phyloP scores from a whole-genome alignment of 2,888 invertebrate species.

The Drosophila histrio region DNA sequence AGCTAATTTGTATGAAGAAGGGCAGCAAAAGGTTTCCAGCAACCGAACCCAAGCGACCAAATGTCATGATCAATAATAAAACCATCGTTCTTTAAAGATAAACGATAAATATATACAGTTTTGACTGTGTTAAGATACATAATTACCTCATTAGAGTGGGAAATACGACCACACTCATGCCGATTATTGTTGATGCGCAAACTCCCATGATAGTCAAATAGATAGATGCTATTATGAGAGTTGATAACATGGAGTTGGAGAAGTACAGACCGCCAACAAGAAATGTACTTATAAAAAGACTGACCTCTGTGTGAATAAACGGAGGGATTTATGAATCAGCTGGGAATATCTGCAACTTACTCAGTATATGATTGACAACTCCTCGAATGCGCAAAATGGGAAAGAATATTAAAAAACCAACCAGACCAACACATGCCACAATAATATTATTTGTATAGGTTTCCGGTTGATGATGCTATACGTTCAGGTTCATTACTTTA shows the following conservation, averaged over 20 bases:
- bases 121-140: not conserved
- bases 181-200: conserved; percentile 72
- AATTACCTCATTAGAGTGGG: conserved; percentile 80
- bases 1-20: conserved; percentile 87
- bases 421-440: conserved; percentile 53
- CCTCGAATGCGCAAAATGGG: conserved; percentile 48
- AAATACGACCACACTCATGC: conserved; percentile 73
- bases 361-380: conserved; percentile 58
- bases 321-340: not conserved
- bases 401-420: conserved; percentile 47
- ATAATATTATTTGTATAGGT: conserved; percentile 62
- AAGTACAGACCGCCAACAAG: conserved; percentile 86
- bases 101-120: not conserved
- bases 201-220: conserved; percentile 83
- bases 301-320: conserved; percentile 69
- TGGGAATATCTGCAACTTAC: conserved; percentile 46
- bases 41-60: conserved; percentile 89
- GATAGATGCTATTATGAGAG: conserved; percentile 85
- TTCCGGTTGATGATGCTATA: conserved; percentile 40
- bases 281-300: conserved; percentile 84
- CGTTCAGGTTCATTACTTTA: conserved; percentile 50
- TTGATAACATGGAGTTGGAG: conserved; percentile 84
- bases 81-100: conserved; percentile 87
- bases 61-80: conserved; percentile 88
- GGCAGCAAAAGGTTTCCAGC: conserved; percentile 89